Percentiles rank a stretch among this genome's conserved stretches.
These are phyloP conservation scores for Lordiphosa fenestrarum DNA, from an alignment of 2,888 invertebrate species.

Conservation along the genomic window DNA sequence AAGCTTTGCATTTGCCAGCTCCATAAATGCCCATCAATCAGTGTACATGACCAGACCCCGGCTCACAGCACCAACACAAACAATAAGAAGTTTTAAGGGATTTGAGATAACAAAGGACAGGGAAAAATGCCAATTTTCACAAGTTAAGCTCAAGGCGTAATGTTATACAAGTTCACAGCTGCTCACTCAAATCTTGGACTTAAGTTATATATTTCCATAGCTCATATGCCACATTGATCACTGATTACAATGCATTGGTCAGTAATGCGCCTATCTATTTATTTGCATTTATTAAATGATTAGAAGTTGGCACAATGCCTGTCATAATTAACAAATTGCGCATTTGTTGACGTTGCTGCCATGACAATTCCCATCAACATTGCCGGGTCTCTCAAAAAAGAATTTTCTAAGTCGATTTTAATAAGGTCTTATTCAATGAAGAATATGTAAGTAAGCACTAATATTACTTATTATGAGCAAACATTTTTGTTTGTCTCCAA, in stretches of 20 bases:
- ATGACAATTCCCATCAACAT: slow-evolving; percentile 17
- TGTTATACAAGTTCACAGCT: slow-evolving; percentile 4
- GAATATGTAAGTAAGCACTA: too few relatives aligned
- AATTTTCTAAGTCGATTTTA: slow-evolving; percentile 13
- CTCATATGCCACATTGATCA: background rate
- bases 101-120: slow-evolving; percentile 12
- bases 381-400: slow-evolving; percentile 18
- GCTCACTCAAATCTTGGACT: slow-evolving; percentile 1
- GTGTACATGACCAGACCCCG: slow-evolving; percentile 5
- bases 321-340: slow-evolving; percentile 2
- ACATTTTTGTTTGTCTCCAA: too few relatives aligned
- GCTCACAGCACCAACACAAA: slow-evolving; percentile 9
- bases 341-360: slow-evolving; percentile 16
- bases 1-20: slow-evolving; percentile 19
- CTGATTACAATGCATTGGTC: background rate
- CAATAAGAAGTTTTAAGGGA: slow-evolving; percentile 25
- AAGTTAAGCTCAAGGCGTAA: slow-evolving; percentile 22
- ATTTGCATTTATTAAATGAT: too few relatives aligned
- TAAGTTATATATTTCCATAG: slow-evolving; percentile 6
- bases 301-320: background rate
- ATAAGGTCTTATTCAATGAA: slow-evolving; percentile 9
- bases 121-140: slow-evolving; percentile 22
- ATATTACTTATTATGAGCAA: too few relatives aligned
- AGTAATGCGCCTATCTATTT: too few relatives aligned
- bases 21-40: slow-evolving; percentile 47